Conservation (phyloP, 2,797 vertebrate genomes). For the Phoebastria nigripes region DNA sequence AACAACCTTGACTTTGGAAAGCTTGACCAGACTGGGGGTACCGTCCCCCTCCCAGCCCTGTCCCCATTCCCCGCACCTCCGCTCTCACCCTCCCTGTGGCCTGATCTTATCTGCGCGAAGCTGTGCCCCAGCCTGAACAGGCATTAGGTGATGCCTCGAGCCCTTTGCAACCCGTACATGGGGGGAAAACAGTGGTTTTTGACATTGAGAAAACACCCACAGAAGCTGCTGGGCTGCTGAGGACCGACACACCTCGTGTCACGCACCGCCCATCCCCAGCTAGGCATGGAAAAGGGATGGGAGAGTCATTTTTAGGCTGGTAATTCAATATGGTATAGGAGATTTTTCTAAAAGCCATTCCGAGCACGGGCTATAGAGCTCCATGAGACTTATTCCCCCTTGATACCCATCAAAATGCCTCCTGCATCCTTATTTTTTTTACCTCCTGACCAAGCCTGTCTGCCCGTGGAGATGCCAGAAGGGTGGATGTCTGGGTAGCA, state of each 20-base stretch:
- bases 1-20: neutral
- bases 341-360: neutral
- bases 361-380: fast-evolving
- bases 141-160: neutral
- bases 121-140: neutral
- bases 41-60: fast-evolving
- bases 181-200: neutral
- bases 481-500: neutral
- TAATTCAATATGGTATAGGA: neutral
- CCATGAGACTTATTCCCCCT: neutral
- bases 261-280: fast-evolving
- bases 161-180: fast-evolving
- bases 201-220: conserved; percentile 17
- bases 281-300: neutral
- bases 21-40: neutral
- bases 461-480: neutral
- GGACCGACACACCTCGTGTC: neutral
- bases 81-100: neutral
- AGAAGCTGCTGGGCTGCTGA: neutral
- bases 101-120: neutral
- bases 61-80: neutral
- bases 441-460: neutral
- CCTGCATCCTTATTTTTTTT: neutral
- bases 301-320: neutral
- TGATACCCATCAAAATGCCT: neutral